Evolutionary conservation across 2,888 invertebrate species (phyloP).

Genomic region (Tortrix viridana): DNA sequence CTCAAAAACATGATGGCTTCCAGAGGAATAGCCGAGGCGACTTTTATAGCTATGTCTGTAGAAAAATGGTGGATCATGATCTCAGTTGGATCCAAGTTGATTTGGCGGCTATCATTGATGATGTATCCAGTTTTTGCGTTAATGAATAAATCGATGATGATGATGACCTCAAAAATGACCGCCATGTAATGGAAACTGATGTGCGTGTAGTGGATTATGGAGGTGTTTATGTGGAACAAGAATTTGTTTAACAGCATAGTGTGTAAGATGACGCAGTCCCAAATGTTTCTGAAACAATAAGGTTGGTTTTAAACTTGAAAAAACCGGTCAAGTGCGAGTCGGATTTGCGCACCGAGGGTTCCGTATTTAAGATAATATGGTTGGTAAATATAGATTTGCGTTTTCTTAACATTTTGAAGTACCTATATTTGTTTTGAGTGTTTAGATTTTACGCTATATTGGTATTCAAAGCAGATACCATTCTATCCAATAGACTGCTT

Average conservation of each 20-base stretch:
- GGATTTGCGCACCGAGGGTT: no score
- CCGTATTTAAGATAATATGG: no score
- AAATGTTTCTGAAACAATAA: conserved; percentile 47
- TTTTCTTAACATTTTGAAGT: no score
- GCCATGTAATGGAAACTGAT: conserved; percentile 40
- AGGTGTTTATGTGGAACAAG: conserved; percentile 45
- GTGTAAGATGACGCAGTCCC: conserved; percentile 45
- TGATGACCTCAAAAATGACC: conserved; percentile 42
- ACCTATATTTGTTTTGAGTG: no score
- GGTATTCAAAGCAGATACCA: no score
- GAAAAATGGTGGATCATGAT: conserved; percentile 47
- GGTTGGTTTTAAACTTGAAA: no score
- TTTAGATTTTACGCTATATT: no score
- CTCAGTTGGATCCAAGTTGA: conserved; percentile 43
- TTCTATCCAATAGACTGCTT: no score
- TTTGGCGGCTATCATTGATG: conserved; percentile 39
- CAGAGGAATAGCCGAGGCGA: conserved; percentile 48
- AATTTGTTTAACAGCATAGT: conserved; percentile 42
- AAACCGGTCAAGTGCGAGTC: no score
- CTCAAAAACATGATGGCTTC: conserved; percentile 48
- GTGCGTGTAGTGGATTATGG: conserved; percentile 39
- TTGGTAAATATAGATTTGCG: no score
- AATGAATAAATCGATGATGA: conserved; percentile 47
- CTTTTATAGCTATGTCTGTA: conserved; percentile 50
- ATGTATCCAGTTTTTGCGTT: conserved; percentile 48